Evolutionary conservation across 2,888 invertebrate genomes (phyloP).

Genomic region (Eumacrocentrus americanus): DNA sequence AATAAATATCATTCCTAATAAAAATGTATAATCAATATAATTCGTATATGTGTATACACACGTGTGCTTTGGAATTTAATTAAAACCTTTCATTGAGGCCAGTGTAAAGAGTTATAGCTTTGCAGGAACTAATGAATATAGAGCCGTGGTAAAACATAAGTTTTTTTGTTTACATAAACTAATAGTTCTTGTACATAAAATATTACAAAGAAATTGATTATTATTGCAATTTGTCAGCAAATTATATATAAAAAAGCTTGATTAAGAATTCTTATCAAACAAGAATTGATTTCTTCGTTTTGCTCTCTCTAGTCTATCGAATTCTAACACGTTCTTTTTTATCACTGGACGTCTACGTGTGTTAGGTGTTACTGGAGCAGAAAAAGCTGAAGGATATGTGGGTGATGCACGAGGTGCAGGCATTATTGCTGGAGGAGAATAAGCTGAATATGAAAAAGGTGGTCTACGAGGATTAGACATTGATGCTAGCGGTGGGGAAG

Average conservation of each 20-base stretch:
- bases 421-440: too few species aligned
- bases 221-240: too few species aligned
- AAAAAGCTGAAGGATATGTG: background rate
- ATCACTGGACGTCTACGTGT: too few species aligned
- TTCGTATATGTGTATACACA: slow-evolving; percentile 28
- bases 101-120: background rate
- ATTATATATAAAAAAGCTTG: too few species aligned
- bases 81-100: background rate
- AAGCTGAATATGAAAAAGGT: background rate
- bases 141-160: background rate
- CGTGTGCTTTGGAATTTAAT: slow-evolving; percentile 1
- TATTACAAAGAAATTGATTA: too few species aligned
- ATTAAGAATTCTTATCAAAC: too few species aligned
- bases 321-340: too few species aligned
- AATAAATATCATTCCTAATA: slow-evolving; percentile 38
- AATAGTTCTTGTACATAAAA: too few species aligned
- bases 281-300: too few species aligned
- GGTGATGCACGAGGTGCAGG: too few species aligned
- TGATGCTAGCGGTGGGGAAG: slow-evolving; percentile 29
- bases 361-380: too few species aligned
- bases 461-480: slow-evolving; percentile 21
- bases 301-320: too few species aligned
- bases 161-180: background rate
- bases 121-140: background rate
- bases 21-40: slow-evolving; percentile 39